Evolutionary conservation across 1,140 invertebrate genomes (phyloP).

Genomic region (Theocolax elegans): DNA sequence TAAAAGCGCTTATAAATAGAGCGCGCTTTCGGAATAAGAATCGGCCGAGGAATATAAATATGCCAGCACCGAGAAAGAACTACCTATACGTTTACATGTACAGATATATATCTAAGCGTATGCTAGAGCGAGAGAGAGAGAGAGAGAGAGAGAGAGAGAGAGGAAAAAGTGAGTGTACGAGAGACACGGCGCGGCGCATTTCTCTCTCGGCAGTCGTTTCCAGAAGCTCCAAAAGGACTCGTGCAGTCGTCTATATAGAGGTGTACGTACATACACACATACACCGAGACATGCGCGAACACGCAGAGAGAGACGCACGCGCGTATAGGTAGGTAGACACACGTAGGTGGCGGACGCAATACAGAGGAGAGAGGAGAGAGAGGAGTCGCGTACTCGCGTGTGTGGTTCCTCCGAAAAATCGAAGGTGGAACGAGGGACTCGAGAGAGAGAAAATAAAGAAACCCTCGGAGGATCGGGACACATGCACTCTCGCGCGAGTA

Average conservation of each 20-base stretch:
- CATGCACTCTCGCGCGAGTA: background rate
- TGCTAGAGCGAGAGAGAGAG: background rate
- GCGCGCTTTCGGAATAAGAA: background rate
- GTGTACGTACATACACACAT: too few relatives aligned
- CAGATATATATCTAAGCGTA: background rate
- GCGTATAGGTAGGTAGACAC: background rate
- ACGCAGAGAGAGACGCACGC: background rate
- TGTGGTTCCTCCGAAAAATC: conserved; percentile 20
- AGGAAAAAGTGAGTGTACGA: background rate
- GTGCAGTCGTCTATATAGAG: too few relatives aligned
- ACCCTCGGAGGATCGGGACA: background rate
- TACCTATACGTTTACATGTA: too few relatives aligned
- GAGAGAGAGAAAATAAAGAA: background rate
- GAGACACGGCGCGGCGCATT: background rate
- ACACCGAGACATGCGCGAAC: background rate
- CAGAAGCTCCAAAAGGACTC: conserved; percentile 27
- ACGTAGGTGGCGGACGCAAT: background rate
- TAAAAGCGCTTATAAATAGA: conserved; percentile 35
- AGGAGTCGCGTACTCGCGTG: conserved; percentile 10
- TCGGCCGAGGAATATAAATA: background rate
- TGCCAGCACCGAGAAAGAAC: background rate
- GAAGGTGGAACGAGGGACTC: background rate
- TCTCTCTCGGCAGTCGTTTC: background rate
- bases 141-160: background rate
- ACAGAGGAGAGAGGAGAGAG: background rate